Evolutionary conservation across 2,888 invertebrate species (phyloP).

Genomic region (Podotricha telesiphe): DNA sequence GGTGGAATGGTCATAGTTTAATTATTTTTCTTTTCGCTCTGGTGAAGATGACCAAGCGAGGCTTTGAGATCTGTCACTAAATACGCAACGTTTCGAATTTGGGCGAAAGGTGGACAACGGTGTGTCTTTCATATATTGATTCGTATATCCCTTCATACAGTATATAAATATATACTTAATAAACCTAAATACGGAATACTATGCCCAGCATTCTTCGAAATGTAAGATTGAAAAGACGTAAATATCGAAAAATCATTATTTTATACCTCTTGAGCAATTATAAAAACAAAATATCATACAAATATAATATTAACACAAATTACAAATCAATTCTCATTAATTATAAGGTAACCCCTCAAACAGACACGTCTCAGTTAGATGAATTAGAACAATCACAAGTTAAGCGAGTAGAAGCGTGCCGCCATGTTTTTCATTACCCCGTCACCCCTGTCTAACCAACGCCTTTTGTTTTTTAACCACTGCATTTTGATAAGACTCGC

Average conservation of each 20-base stretch:
- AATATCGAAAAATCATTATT: neutral
- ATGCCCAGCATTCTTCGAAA: no score
- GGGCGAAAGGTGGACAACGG: no score
- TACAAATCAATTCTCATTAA: conserved; percentile 18
- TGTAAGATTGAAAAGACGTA: no score
- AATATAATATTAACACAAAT: neutral
- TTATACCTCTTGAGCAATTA: neutral
- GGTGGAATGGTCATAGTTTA: no score
- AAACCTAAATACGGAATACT: neutral
- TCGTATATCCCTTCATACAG: no score
- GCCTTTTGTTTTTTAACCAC: conserved; percentile 72
- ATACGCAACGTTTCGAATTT: no score
- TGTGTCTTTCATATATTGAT: no score
- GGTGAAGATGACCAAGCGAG: no score
- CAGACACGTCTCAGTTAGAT: conserved; percentile 42
- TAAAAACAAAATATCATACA: no score
- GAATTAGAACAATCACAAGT: conserved; percentile 48
- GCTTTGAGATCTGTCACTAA: no score
- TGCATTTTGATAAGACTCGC: conserved; percentile 47
- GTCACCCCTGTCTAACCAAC: conserved; percentile 56
- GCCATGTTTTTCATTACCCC: conserved; percentile 76
- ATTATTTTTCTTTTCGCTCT: no score
- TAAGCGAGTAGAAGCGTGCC: conserved; percentile 49
- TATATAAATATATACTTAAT: no score
- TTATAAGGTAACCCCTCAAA: conserved; percentile 24